Evolutionary conservation across 2,113 vertebrate species (phyloP).

Genomic region (Platysteira castanea): DNA sequence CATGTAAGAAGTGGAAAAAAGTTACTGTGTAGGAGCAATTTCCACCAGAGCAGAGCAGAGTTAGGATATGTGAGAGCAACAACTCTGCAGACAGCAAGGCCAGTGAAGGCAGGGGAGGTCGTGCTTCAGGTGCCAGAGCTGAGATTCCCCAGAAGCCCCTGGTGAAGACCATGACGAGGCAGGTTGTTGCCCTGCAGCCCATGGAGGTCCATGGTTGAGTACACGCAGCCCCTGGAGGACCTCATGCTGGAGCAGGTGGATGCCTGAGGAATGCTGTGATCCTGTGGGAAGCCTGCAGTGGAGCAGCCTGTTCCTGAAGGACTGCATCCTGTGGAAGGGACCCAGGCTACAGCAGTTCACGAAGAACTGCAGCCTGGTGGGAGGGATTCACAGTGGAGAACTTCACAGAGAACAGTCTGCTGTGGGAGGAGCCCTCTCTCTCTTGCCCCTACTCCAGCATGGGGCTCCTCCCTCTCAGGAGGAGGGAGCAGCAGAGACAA

Average conservation of each 20-base stretch:
- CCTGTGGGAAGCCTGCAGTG: rapidly evolving
- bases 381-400: not conserved
- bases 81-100: not conserved
- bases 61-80: not conserved
- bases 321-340: not conserved
- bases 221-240: not conserved
- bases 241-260: too few relatives aligned
- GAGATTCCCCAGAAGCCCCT: not conserved
- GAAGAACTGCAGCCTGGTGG: not conserved
- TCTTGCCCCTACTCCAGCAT: too few relatives aligned
- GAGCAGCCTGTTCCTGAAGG: not conserved
- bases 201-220: not conserved
- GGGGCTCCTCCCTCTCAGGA: not conserved
- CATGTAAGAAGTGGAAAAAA: not conserved
- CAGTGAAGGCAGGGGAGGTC: not conserved
- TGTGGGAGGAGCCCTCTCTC: not conserved
- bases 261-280: not conserved
- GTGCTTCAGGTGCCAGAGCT: not conserved
- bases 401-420: not conserved
- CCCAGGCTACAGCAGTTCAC: rapidly evolving
- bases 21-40: not conserved
- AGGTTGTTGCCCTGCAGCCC: not conserved
- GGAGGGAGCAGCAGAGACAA: not conserved
- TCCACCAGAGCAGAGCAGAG: not conserved
- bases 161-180: not conserved